A percentile compares a stretch with the other conserved stretches of the same genome.
Conservation (phyloP, 1,140 invertebrate species). For the Papilio glaucus region DNA sequence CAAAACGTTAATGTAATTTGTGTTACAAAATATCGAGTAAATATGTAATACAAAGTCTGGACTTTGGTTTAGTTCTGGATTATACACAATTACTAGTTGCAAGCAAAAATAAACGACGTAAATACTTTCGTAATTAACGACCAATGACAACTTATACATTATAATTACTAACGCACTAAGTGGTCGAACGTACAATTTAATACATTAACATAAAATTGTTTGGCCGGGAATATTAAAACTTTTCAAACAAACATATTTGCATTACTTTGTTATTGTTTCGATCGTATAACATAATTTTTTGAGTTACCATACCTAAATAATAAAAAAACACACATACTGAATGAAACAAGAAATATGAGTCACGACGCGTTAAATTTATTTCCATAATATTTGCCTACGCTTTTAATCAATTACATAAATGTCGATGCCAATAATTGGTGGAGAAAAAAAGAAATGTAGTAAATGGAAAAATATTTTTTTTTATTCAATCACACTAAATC, state of each 20-base stretch:
- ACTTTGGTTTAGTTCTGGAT: neutral
- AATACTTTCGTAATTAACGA: conserved; percentile 10
- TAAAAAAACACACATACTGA: too few species aligned
- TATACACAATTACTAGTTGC: neutral
- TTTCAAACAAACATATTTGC: neutral
- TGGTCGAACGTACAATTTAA: neutral
- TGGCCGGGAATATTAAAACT: neutral
- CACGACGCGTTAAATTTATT: too few species aligned
- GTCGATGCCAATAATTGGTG: too few species aligned
- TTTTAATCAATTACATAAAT: too few species aligned
- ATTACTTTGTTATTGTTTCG: neutral
- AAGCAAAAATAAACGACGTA: neutral
- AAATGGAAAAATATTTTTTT: too few species aligned
- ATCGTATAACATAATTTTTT: neutral
- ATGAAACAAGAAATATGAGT: too few species aligned
- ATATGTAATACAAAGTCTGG: neutral
- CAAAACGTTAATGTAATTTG: neutral
- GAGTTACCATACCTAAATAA: neutral
- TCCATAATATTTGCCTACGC: too few species aligned
- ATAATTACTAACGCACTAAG: neutral
- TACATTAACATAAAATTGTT: neutral
- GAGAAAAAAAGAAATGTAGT: too few species aligned
- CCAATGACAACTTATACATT: neutral
- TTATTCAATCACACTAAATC: too few species aligned
- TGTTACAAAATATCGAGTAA: neutral